Conservation (phyloP, 1,140 invertebrate genomes). For the Meloidogyne hapla region DNA sequence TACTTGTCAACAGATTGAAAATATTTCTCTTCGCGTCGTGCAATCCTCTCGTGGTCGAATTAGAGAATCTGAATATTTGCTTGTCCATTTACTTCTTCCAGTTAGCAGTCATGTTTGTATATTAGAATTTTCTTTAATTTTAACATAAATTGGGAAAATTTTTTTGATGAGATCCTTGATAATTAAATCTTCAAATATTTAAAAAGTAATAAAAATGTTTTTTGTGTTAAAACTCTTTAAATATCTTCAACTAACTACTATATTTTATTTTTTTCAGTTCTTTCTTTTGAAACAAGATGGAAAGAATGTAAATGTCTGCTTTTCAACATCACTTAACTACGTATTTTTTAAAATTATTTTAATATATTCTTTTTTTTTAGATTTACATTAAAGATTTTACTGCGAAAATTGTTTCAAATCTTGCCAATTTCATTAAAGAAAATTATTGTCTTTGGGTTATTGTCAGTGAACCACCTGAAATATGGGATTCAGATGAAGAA, state of each 20-base stretch:
- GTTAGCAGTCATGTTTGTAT: conserved; percentile 6
- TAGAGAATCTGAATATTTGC: conserved; percentile 2
- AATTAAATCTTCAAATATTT: no score
- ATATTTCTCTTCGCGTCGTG: conserved; percentile 6
- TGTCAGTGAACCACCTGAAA: conserved; percentile 17
- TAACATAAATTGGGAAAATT: no score
- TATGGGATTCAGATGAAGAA: conserved; percentile 8
- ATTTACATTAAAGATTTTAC: conserved; percentile 24
- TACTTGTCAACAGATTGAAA: conserved; percentile 7
- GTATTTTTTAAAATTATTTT: conserved; percentile 2
- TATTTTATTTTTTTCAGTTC: conserved; percentile 17
- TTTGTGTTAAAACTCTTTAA: no score
- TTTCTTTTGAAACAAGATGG: conserved; percentile 11
- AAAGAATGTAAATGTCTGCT: background rate
- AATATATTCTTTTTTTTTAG: conserved; percentile 6
- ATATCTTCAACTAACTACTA: no score
- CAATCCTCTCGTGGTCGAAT: background rate
- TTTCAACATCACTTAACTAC: conserved; percentile 9
- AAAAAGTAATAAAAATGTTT: no score
- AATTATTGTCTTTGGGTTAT: conserved; percentile 16
- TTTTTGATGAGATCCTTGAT: no score
- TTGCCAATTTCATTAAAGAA: background rate
- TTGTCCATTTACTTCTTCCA: conserved; percentile 4
- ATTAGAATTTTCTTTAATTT: background rate
- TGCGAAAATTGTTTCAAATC: background rate